Base-by-base conservation (phyloP, 2,797 vertebrate genomes). In the Leuciscus waleckii region DNA sequence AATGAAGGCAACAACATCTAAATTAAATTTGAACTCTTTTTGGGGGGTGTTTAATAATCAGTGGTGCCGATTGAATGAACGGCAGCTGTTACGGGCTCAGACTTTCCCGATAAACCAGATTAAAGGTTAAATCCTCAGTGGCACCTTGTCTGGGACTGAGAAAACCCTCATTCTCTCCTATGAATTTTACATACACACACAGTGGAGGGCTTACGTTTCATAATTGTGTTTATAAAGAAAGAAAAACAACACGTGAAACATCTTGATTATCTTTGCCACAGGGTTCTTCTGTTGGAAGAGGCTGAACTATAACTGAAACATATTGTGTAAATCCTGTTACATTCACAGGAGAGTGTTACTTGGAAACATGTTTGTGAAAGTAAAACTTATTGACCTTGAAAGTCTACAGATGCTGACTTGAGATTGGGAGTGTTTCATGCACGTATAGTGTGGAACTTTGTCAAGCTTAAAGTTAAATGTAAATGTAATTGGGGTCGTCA, bases 121-220 rank as follows among this genome's bases (percentile, higher is more conserved):
- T 91, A 93, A 82, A 83, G 84, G 35, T 90, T 88, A 71, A 93
- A 92, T 91, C 88, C 82, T 82, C 26, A 77, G 79, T 78, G 68
- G 16, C 46, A 37, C 46, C 90, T 79, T 90, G 83, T 83, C 76
- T 51, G 67, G 11, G 79, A 58, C 85, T 11, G 39, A 89, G 78
- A 89, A 79, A 71, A 73, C 63, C 82, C 88, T 92, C 70, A 88
- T 86, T 86, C 65, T 88, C 37, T 71, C 79, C 54, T 71, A 74
- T 76, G 74, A 82, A 86, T 86, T 86, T 71, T 75, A 87, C 32
- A 8, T 2, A 46, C 43, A 23, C 21, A 51, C 78, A 43, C 68
- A 2, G 0, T 5, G 61, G 49, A 88, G 71, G 84, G 81, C 71
- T 81, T 68, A 49, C 17, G 2, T 75, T 87, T 87, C 49, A 37